Percentiles rank a stretch among this genome's conserved stretches.
Evolutionary conservation across 1,140 invertebrate species (phyloP).

Genomic region (Cydia splendana): DNA sequence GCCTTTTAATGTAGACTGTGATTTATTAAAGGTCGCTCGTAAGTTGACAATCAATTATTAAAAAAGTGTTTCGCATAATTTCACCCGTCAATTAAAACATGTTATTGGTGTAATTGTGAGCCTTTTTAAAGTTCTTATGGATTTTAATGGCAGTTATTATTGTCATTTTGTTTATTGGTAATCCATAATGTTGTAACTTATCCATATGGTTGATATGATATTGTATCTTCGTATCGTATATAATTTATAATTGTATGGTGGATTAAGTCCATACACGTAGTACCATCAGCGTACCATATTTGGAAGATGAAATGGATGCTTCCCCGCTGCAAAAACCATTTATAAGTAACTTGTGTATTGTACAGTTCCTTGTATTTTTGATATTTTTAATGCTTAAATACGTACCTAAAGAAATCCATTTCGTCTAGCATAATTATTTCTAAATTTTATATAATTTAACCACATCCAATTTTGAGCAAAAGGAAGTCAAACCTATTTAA

Average conservation of each 20-base stretch:
- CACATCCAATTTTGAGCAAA: not conserved
- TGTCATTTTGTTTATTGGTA: not conserved
- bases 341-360: too few relatives aligned
- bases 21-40: not conserved
- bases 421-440: not conserved
- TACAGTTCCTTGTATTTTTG: too few relatives aligned
- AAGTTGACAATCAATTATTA: slow-evolving; percentile 8
- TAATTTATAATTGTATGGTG: too few relatives aligned
- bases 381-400: too few relatives aligned
- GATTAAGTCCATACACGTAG: too few relatives aligned
- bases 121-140: not conserved
- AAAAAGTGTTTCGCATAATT: slow-evolving; percentile 12
- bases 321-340: too few relatives aligned
- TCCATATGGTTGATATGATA: not conserved
- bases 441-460: not conserved
- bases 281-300: too few relatives aligned
- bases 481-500: not conserved
- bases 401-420: not conserved
- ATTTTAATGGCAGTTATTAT: not conserved
- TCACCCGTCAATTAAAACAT: slow-evolving; percentile 6
- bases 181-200: too few relatives aligned
- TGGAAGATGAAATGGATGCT: too few relatives aligned
- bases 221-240: too few relatives aligned
- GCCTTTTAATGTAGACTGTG: not conserved
- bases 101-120: not conserved